Base-by-base conservation (phyloP, 2,797 vertebrate species). In the Erithacus rubecula region DNA sequence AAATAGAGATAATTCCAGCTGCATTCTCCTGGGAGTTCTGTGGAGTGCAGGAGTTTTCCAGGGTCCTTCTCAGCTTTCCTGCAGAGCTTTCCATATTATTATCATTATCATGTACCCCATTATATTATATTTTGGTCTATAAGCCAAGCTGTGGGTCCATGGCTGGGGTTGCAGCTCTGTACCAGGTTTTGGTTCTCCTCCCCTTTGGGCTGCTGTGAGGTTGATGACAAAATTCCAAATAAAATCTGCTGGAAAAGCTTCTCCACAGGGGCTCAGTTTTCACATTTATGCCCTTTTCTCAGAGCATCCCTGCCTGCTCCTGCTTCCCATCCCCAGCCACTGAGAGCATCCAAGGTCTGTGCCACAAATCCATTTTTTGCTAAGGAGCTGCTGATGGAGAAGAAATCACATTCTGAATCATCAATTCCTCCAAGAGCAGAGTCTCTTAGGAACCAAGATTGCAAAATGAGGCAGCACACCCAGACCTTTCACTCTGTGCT, bases 141-240 rank as follows among this genome's bases (percentile, higher is more conserved):
- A 13, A 53, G 18, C 23, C 51, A 46, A 68, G 36, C 37, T 44
- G 2, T 18, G 70, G 43, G 27, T 70, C 53, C 43, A 1, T 26
- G 27, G 32, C 8, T 49, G 29, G 15, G 10, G 20, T 15, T 81
- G 36, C 58, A 78, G n/a, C 62, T 81, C 29, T 46, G 30, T 41
- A 3, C 55, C 82, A 78, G 56, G 3, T 15, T 83, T 6, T n/a
- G 36, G 7, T 11, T 70, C 26, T 20, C 29, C 60, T 83, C 3
- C 24, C 10, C 12, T 72, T 13, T 0, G 2, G 41, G 13, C n/a
- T 43, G 11, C 52, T 41, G 15, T 1, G 46, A 60, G 34, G 20
- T 6, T 19, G 39, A 58, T 41, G 37, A 23, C 27, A 39, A 75
- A 89, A 67, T 21, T 69, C 17, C 30, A 18, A 11, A 7, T 39